Evolutionary conservation across 2,797 vertebrate species (phyloP), one percentile per base, ranked within the genome.

Genomic region (Sylvia borin): DNA sequence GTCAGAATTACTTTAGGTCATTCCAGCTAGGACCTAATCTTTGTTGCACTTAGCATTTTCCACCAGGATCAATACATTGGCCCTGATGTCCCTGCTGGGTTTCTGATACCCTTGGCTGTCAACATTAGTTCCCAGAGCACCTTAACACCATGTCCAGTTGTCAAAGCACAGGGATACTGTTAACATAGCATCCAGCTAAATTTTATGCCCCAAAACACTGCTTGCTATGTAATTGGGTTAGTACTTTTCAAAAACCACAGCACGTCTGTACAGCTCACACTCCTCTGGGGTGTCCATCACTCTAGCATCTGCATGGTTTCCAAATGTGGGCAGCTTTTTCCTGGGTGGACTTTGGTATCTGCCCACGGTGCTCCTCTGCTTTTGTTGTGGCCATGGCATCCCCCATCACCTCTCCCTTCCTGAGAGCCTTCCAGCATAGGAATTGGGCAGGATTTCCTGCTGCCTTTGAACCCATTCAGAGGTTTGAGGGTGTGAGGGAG

Each of bases 361-460:
- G 51, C 36, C n/a, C n/a, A 21, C 0, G 0, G 62, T 36, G 12
- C 16, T 79, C 27, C 40, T 75, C 73, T 65, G 47, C 76, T 79
- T 70, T 21, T 81, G 27, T 53, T 53, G n/a, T 38, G 57, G 57
- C 43, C 62, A 7, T 45, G 57, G 48, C 58, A 65, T 64, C 6
- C 29, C 13, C 4, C 34, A 48, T 32, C 65, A 55, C 38, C 38
- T 79, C 74, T 89, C 64, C 77, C 36, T 73, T 65, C 45, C 55
- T 2, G 4, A 76, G 36, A 75, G 40, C 48, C 31, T 89, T 54
- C 62, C 88, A 94, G n/a, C 67, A 61, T 12, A 87, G 81, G 86
- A 94, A 83, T n/a, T 1, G 1, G 64, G 50, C 81, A 96, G 93
- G 94, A 96, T 97, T 97, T 97, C 94, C 96, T 94, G 89, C 75